Evolutionary conservation across 2,888 invertebrate species (phyloP).

Genomic region (Globia sparganii): DNA sequence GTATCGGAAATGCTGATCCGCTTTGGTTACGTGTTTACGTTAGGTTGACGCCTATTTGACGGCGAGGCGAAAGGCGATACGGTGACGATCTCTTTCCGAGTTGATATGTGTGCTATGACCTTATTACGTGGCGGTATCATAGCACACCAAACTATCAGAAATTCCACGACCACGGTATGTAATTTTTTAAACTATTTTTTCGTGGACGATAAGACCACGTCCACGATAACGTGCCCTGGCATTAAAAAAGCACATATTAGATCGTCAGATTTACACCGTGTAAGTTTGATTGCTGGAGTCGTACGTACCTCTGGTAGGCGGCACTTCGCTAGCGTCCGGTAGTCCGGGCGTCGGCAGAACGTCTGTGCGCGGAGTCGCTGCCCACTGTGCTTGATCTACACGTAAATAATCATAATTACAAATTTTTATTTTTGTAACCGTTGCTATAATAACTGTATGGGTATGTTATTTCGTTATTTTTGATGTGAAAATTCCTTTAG

Average conservation of each 20-base stretch:
- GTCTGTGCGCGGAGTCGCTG: conserved; percentile 59
- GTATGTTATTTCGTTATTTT: neutral
- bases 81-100: too few relatives aligned
- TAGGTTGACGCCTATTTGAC: too few relatives aligned
- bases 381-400: conserved; percentile 59
- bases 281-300: neutral
- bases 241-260: neutral
- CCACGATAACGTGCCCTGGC: neutral
- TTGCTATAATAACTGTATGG: neutral
- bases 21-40: too few relatives aligned
- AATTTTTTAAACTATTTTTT: neutral
- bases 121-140: neutral
- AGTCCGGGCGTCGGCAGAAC: conserved; percentile 60
- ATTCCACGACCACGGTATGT: neutral
- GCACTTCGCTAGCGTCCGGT: conserved; percentile 34
- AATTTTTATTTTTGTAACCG: neutral
- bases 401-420: neutral
- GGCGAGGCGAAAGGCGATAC: too few relatives aligned
- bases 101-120: too few relatives aligned
- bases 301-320: conserved; percentile 32
- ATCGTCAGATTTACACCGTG: neutral
- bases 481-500: neutral
- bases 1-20: too few relatives aligned
- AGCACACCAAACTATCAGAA: neutral
- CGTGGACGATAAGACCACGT: too few relatives aligned